Conservation (phyloP, 2,888 invertebrate genomes). For the Carterocephalus palaemon region DNA sequence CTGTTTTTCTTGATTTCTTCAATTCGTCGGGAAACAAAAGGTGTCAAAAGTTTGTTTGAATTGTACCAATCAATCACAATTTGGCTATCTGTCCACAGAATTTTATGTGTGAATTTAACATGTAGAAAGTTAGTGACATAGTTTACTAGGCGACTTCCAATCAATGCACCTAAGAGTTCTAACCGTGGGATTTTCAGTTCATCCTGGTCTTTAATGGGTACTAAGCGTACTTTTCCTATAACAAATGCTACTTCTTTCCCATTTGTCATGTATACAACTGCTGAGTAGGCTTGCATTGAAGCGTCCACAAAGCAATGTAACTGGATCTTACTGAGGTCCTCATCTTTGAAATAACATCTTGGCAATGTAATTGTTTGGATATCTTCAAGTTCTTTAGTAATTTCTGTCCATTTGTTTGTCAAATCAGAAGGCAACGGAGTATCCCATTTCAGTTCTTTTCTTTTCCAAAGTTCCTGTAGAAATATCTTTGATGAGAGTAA, state of each 20-base stretch:
- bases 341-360: no score
- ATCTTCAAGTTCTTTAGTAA: background rate
- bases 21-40: constrained; percentile 18
- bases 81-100: constrained; percentile 22
- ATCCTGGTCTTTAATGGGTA: constrained; percentile 21
- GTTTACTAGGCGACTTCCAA: constrained; percentile 12
- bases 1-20: constrained; percentile 15
- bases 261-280: constrained; percentile 19
- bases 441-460: constrained; percentile 24
- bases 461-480: constrained; percentile 23
- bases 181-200: constrained; percentile 20
- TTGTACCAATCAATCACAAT: constrained; percentile 16
- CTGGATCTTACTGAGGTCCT: no score
- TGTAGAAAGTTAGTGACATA: constrained; percentile 15
- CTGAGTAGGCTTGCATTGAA: constrained; percentile 19
- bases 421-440: background rate
- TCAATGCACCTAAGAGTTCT: constrained; percentile 21
- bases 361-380: no score
- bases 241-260: constrained; percentile 27
- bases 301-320: no score
- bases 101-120: constrained; percentile 5
- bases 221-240: constrained; percentile 29
- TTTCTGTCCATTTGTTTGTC: background rate
- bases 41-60: constrained; percentile 8
- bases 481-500: constrained; percentile 19